Conservation (phyloP, 2,888 invertebrate species). For the Ypsolopha sequella region DNA sequence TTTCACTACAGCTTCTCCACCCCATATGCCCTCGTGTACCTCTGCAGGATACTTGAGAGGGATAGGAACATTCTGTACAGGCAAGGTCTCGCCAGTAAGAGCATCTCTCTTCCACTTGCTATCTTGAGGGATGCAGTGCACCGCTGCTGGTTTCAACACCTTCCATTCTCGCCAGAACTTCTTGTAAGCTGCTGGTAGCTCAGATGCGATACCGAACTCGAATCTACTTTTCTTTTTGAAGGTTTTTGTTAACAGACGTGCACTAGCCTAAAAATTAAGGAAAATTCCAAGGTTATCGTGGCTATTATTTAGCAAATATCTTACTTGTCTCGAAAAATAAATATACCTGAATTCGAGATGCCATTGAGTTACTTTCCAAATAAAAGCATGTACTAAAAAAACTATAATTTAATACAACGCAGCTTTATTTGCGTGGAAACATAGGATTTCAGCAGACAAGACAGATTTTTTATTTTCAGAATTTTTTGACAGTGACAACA, state of each 20-base stretch:
- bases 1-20: slow-evolving; percentile 94
- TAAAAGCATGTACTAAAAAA: too few species aligned
- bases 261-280: slow-evolving; percentile 45
- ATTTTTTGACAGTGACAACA: too few species aligned
- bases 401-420: slow-evolving; percentile 3
- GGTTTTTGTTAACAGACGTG: slow-evolving; percentile 57
- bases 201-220: slow-evolving; percentile 75
- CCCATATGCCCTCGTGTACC: slow-evolving; percentile 91
- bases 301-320: background rate
- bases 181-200: slow-evolving; percentile 83
- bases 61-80: slow-evolving; percentile 82
- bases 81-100: slow-evolving; percentile 77
- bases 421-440: too few species aligned
- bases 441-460: too few species aligned
- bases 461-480: too few species aligned
- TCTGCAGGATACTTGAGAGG: slow-evolving; percentile 84
- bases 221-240: slow-evolving; percentile 67
- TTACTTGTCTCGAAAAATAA: background rate
- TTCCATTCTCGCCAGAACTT: slow-evolving; percentile 92
- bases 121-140: slow-evolving; percentile 79
- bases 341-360: slow-evolving; percentile 16
- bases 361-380: slow-evolving; percentile 6
- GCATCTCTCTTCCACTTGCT: slow-evolving; percentile 81
- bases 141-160: slow-evolving; percentile 71
- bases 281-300: slow-evolving; percentile 1